Base-by-base conservation (phyloP, 2,113 vertebrate genomes). In the Coptodon bakossiorum region DNA sequence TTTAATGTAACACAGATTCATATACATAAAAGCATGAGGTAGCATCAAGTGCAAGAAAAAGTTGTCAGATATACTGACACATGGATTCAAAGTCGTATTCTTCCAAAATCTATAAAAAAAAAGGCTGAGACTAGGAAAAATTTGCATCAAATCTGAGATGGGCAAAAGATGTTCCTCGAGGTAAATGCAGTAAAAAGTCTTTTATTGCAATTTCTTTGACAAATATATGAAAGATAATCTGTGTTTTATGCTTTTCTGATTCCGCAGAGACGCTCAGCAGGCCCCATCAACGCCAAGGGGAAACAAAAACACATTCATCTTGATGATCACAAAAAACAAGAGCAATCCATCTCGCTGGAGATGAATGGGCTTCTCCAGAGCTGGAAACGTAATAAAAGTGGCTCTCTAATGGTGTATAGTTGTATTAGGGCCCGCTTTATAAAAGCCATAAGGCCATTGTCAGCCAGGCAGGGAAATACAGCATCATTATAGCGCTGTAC, bases 301-400 rank as follows among this genome's bases (percentile, higher is more conserved):
- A 84, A 89, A 68, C 83, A 87, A 53, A 38, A 68, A 81, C 56
- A 83, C 92, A 91, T 93, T 94, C 83, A 93, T 94, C 90, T 91
- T 86, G 73, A 92, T 90, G 80, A 89, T 86, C 88, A 83, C 54
- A 68, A 89, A 89, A 90, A 81, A 84, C 90, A 82, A 53, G 71
- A 91, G 86, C 66, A 9, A 92, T 96, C 94, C 91, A 88, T 95
- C 93, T 88, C 40, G 3, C 38, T 45, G 84, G 31, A 91, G 94
- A 94, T 93, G 92, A 94, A 93, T 92, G 89, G 59, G 84, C 89
- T 85, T 86, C 83, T 90, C 89, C 76, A 22, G 88, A 85, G 84
- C 93, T 87, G 88, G 59, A 94, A 95, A 95, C 89, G 87, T 90
- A 95, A 96, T 95, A 95, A 96, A 91, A 89, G 87, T 9, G 71